Evolutionary conservation across 2,113 vertebrate genomes (phyloP), one percentile per base, ranked within the genome.

Genomic region (Acanthochromis polyacanthus): DNA sequence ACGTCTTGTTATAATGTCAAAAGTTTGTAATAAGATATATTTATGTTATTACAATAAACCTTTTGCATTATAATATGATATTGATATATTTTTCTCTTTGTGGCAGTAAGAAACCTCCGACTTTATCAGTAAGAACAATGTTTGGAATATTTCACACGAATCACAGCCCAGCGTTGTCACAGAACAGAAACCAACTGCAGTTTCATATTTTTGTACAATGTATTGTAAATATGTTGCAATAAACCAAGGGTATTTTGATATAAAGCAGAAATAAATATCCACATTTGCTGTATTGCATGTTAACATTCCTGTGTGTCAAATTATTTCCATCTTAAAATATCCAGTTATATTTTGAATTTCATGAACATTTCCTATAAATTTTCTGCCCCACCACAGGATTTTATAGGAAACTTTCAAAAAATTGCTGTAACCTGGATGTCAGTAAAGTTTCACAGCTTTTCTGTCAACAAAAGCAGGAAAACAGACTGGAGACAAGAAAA

Each of bases 181-280:
- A 30, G 79, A 65, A 73, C 80, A 80, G 67, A 65, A 22, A 64
- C 20, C 1, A n/a, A 67, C 59, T 82, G 65, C 81, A 60, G 72
- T 88, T 92, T 83, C 84, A 75, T 91, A 88, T 92, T 94, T 90
- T 94, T 94, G 90, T 94, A 93, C 82, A 94, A 91, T 93, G 83
- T 93, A 14, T 93, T 95, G 94, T 95, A 95, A 93, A 95, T 95
- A 95, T 90, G 59, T 91, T 75, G 73, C 91, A 92, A 73, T 89
- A 87, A 93, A 87, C 73, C 59, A 23, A 71, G 88, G 89, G 83
- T 94, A 92, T 95, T 95, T 94, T 94, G 88, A 92, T 94, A 94
- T 92, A 91, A 94, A 91, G 89, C 53, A 66, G 81, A 93, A 94
- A 95, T 94, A 95, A 94, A 93, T 86, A 92, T 91, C 85, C 81